These are phyloP conservation scores for Halictus quadricinctus DNA, from an alignment of 2,888 invertebrate genomes.

Conservation along the genomic window DNA sequence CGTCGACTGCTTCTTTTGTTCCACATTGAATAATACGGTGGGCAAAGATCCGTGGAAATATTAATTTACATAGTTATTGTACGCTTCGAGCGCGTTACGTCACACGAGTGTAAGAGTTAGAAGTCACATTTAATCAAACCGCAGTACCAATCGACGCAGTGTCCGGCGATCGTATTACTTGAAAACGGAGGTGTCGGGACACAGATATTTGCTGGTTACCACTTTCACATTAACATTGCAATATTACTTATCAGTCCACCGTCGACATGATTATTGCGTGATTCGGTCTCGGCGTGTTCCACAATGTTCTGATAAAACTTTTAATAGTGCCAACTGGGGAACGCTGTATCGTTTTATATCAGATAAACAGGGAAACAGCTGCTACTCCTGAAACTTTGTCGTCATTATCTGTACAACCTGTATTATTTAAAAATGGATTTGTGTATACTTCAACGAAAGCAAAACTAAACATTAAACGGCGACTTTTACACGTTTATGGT, in stretches of 20 bases:
- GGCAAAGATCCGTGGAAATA: neutral
- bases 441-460: neutral
- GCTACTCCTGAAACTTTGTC: neutral
- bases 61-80: conserved; percentile 7
- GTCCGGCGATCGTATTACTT: conserved; percentile 14
- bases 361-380: neutral
- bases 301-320: neutral
- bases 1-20: neutral
- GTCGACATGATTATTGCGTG: neutral
- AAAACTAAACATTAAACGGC: no score
- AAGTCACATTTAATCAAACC: conserved; percentile 18
- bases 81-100: conserved; percentile 4
- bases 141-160: conserved; percentile 11
- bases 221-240: conserved; percentile 21
- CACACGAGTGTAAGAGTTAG: conserved; percentile 8
- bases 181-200: conserved; percentile 4
- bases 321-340: neutral
- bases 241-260: neutral
- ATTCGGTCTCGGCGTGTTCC: neutral
- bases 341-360: neutral
- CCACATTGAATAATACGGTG: neutral
- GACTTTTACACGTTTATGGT: no score
- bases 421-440: neutral
- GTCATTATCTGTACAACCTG: neutral
- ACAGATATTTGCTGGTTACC: conserved; percentile 14